Evolutionary conservation across 2,888 invertebrate genomes (phyloP).

Genomic region (Notodonta dromedarius): DNA sequence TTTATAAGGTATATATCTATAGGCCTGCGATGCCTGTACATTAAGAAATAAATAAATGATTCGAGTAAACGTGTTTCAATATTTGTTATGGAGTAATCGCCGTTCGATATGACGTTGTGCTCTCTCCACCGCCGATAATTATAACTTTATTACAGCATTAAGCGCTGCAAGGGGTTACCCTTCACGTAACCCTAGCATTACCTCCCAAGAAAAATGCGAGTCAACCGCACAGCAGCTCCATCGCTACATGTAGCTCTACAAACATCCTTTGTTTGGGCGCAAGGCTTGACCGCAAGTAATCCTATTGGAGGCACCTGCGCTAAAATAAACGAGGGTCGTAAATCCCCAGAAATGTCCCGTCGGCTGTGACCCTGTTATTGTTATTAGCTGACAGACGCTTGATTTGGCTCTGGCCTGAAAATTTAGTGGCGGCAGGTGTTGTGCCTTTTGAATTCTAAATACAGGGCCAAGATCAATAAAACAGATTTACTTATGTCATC

Average conservation of each 20-base stretch:
- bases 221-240: neutral
- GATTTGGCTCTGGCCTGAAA: conserved; percentile 39
- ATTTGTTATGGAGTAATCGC: no score
- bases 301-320: conserved; percentile 57
- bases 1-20: no score
- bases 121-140: no score
- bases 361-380: conserved; percentile 51
- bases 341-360: conserved; percentile 48
- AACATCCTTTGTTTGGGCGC: conserved; percentile 33
- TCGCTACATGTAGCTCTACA: conserved; percentile 8
- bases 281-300: conserved; percentile 59
- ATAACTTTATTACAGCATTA: neutral
- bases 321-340: conserved; percentile 54
- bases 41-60: no score
- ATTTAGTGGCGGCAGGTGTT: conserved; percentile 27
- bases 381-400: conserved; percentile 53
- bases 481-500: no score
- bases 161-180: conserved; percentile 1
- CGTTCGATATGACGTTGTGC: no score
- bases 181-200: neutral
- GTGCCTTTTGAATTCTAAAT: neutral
- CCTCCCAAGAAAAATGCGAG: neutral
- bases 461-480: no score
- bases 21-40: no score
- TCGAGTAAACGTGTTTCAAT: no score